These are phyloP conservation scores for Fringilla coelebs DNA, from an alignment of 2,797 vertebrate genomes.

Conservation along the genomic window DNA sequence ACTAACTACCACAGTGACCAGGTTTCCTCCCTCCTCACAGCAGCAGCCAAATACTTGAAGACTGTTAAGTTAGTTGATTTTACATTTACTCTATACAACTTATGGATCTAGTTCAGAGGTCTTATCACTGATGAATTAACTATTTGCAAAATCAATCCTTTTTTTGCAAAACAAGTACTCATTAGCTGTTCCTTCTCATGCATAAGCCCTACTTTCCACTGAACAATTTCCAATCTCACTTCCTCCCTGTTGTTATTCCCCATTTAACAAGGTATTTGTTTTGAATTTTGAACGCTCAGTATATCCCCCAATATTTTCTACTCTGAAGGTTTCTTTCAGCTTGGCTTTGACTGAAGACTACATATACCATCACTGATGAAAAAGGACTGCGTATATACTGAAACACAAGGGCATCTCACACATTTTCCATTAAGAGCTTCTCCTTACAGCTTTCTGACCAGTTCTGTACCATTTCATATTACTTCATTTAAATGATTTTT, in stretches of 20 bases:
- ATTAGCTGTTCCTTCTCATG: neutral
- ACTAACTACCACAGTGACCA: neutral
- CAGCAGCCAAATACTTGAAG: neutral
- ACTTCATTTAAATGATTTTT: neutral
- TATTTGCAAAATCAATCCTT: neutral
- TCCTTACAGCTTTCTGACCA: neutral
- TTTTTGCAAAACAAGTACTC: neutral
- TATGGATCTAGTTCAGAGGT: neutral
- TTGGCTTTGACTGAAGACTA: neutral
- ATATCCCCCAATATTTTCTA: neutral
- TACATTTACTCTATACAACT: neutral
- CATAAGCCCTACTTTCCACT: fast-evolving
- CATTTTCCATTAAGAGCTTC: neutral
- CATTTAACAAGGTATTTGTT: neutral
- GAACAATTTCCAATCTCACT: neutral
- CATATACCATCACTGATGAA: neutral
- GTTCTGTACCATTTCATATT: neutral
- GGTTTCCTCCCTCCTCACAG: neutral
- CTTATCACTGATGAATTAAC: neutral
- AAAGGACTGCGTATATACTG: neutral
- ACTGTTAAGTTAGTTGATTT: neutral
- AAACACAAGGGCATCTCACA: neutral
- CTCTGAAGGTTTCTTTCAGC: neutral
- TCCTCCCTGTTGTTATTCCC: neutral
- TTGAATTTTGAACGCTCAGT: neutral